Percentiles rank a stretch among this genome's conserved stretches.
Conservation (phyloP, 2,888 invertebrate genomes). For the Microctonus hyperodae region DNA sequence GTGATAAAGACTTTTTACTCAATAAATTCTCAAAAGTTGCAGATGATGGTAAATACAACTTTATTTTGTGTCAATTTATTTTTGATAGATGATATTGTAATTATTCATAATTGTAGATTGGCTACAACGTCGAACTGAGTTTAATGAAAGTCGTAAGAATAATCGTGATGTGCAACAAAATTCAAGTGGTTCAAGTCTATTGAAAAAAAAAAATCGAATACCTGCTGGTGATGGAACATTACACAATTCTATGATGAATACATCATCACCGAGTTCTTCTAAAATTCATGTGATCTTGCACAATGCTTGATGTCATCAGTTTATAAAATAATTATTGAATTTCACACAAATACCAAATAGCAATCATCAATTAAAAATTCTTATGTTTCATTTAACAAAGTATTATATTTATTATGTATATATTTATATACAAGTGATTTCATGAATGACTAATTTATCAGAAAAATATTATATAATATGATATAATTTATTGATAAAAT, state of each 20-base stretch:
- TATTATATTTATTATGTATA: slow-evolving; percentile 9
- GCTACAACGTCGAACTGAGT: slow-evolving; percentile 34
- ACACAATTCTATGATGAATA: neutral
- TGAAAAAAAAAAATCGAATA: neutral
- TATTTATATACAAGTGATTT: no score
- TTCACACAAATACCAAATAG: no score
- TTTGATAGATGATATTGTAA: neutral
- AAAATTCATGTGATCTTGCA: slow-evolving; percentile 12
- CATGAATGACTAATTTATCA: no score
- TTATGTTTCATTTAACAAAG: slow-evolving; percentile 20
- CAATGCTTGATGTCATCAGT: neutral
- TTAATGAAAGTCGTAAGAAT: slow-evolving; percentile 25
- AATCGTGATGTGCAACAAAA: neutral
- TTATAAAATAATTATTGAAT: no score
- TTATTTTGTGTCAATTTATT: slow-evolving; percentile 25
- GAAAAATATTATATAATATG: no score
- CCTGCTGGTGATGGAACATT: neutral
- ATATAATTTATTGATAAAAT: no score
- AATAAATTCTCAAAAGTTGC: slow-evolving; percentile 69
- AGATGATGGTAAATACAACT: slow-evolving; percentile 66
- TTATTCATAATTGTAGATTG: slow-evolving; percentile 33
- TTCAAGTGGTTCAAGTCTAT: neutral
- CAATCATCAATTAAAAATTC: no score
- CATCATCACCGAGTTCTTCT: slow-evolving; percentile 1
- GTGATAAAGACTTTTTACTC: slow-evolving; percentile 76